Conservation (phyloP, 2,797 vertebrate genomes). For the Sebastes flavidus region DNA sequence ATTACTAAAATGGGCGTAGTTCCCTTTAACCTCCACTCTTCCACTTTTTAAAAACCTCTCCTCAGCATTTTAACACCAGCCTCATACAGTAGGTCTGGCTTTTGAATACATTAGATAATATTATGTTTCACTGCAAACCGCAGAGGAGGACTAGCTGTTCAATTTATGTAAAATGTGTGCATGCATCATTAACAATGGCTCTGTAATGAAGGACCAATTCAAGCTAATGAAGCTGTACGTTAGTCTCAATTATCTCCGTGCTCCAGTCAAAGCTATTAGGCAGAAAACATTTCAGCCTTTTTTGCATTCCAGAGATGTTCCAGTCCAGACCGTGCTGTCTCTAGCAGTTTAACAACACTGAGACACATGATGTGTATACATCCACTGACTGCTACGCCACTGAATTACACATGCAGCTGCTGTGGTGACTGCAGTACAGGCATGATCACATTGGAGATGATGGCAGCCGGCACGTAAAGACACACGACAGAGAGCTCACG, state of each 20-base stretch:
- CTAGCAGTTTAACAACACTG: not conserved
- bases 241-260: conserved; percentile 33
- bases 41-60: not conserved
- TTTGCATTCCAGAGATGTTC: conserved; percentile 29
- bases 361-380: not conserved
- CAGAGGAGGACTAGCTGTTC: not conserved
- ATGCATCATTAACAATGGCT: conserved; percentile 11
- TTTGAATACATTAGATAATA: not conserved
- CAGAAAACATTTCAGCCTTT: conserved; percentile 18
- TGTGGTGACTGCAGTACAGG: conserved; percentile 34
- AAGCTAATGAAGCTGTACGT: conserved; percentile 39
- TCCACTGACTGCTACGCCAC: not conserved
- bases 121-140: not conserved
- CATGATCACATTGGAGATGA: conserved; percentile 32
- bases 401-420: conserved; percentile 36
- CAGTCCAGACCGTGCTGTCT: not conserved
- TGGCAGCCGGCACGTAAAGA: conserved; percentile 15
- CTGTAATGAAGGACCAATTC: conserved; percentile 29
- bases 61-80: not conserved
- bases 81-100: no score
- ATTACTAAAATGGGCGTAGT: no score
- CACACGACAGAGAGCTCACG: conserved; percentile 8
- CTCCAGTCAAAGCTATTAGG: conserved; percentile 38
- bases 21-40: not conserved
- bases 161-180: not conserved